A percentile compares a stretch with the other conserved stretches of the same genome.
Evolutionary conservation across 1,140 invertebrate genomes (phyloP).

Genomic region (Drosophila sulfurigaster): DNA sequence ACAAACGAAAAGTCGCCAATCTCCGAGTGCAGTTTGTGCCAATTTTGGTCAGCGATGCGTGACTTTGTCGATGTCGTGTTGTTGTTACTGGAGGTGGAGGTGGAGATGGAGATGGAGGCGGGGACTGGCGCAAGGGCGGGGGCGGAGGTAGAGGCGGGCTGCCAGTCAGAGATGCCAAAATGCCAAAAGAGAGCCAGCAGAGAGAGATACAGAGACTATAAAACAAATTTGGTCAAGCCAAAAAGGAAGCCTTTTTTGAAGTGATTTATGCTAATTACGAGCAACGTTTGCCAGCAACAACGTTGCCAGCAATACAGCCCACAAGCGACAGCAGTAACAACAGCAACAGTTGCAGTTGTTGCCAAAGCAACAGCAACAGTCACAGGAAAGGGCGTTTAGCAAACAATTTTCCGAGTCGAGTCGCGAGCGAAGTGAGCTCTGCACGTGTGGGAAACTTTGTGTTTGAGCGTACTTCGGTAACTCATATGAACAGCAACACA

Average conservation of each 20-base stretch:
- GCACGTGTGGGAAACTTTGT: constrained; percentile 60
- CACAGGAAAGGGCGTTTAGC: constrained; percentile 78
- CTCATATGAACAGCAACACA: constrained; percentile 21
- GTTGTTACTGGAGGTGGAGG: constrained; percentile 24
- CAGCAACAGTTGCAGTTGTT: constrained; percentile 34
- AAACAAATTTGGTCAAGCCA: constrained; percentile 81
- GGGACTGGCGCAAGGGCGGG: neutral
- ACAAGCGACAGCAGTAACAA: constrained; percentile 48
- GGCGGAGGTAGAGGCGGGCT: constrained; percentile 8
- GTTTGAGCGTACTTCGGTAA: constrained; percentile 21
- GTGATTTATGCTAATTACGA: constrained; percentile 83
- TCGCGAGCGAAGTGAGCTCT: constrained; percentile 17
- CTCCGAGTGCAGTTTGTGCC: constrained; percentile 52
- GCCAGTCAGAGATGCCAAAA: constrained; percentile 75
- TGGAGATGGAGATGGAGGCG: constrained; percentile 26
- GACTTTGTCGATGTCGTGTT: constrained; percentile 79
- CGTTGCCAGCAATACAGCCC: constrained; percentile 32
- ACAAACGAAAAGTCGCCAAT: constrained; percentile 43
- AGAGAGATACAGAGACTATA: constrained; percentile 57
- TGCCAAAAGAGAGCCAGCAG: constrained; percentile 72
- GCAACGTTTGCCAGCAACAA: constrained; percentile 54
- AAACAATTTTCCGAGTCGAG: constrained; percentile 75
- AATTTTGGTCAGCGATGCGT: constrained; percentile 83
- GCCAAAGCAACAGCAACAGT: neutral
- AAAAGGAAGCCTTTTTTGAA: constrained; percentile 82